Base-by-base conservation (phyloP, 2,113 vertebrate genomes). In the Ctenodactylus gundi region DNA sequence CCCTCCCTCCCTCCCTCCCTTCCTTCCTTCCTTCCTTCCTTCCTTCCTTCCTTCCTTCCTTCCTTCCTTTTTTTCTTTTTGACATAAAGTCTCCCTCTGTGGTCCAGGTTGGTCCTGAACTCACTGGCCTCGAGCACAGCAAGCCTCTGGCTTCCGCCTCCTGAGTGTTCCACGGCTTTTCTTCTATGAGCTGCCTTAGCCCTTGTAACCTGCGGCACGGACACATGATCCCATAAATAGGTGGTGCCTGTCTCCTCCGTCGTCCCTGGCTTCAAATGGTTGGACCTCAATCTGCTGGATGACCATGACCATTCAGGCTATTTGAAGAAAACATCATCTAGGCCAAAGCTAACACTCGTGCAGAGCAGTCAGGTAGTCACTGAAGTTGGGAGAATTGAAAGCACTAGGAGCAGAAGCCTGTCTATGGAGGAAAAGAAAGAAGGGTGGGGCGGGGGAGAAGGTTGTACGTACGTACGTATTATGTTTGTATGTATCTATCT, bases 361-460 rank as follows among this genome's bases (percentile, higher is more conserved):
- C 36, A 46, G 55, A 67, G 36, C 10, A 36, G 46, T 21, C 73
- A 49, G 2, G 0, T 49, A 51, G 9, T 36, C 70, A 51, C 1
- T 46, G 60, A 88, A 51, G 29, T 81, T 75, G 23, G 4, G 18
- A 65, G 67, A 88, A 65, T 4, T 6, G 1, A 65, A 57, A 76
- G 7, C 7, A 31, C 11, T 21, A 58, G 55, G 55, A 58, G 18
- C 36, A 58, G 88, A 77, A n/a, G n/a, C n/a, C n/a, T n/a, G n/a
- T n/a, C n/a, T n/a, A n/a, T n/a, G 7, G 49, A 15, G 64, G 1
- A 29, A 9, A 14, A 4, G 3, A 4, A 13, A 21, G 8, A 1
- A 4, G 10, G 44, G 51, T 15, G 23, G 36, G 15, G 29, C 27
- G 34, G 41, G 34, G 15, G 23, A 21, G 10, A 44, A 2, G 2